Evolutionary conservation across 37 sponge, comb jelly and placozoan species (phyloP), one percentile per base, ranked within the genome.

Genomic region (Diacarnus erythraeanus): DNA sequence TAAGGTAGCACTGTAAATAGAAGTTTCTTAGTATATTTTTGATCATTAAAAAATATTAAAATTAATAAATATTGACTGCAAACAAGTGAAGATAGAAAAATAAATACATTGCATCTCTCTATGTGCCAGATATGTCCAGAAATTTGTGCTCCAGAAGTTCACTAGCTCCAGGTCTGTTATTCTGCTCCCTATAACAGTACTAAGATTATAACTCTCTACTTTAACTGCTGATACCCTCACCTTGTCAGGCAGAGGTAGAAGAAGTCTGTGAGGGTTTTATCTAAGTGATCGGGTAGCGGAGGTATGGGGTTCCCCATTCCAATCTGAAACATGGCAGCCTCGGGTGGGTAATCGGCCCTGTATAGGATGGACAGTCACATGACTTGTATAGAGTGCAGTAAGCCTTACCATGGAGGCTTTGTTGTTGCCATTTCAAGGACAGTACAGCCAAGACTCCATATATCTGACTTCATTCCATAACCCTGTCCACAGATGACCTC

Each of bases 391-490:
- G 6, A 47, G 51, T 47, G 10, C 51, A 6, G 12, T 15, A 3
- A n/a, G 39, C 6, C 87, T 57, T 33, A 84, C 86, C 92, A 95
- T 0, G 95, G 95, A 18, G 95, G 92, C 35, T 91, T 88, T 22
- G 88, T 63, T 23, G 81, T 79, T 25, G 87, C 92, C 95, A 95
- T 95, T 63, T 95, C 95, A 73, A 85, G 83, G 17, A 91, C 87
- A 2, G 95, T 95, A 59, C 92, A 92, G 0, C 95, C 95, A 20
- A 91, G 68, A 64, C 95, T 95, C 96, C 96, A 96, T 10, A 96
- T 93, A 59, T 96, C 96, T 12, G 96, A 93, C 67, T 90, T 87
- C 44, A 80, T 64, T 6, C 94, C 94, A 78, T 93, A 93, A 0
- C 81, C 93, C 9, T 80, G 77, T 1, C 91, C 93, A 44, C 85